These are phyloP conservation scores for Chloroceryle amazona DNA, from an alignment of 2,797 vertebrate species.

Conservation along the genomic window DNA sequence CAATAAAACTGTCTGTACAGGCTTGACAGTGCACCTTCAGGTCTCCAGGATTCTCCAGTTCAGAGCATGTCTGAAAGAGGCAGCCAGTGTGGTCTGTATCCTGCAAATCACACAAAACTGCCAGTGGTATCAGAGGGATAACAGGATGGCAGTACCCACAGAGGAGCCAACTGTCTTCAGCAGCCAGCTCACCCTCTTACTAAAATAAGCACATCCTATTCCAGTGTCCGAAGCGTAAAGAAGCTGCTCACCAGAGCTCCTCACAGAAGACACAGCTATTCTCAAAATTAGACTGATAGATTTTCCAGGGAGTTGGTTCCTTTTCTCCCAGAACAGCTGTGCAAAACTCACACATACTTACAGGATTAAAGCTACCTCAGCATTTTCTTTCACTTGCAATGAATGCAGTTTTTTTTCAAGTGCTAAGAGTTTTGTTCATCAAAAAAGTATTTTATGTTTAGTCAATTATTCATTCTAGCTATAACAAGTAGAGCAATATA, in stretches of 20 bases:
- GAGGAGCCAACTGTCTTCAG: background rate
- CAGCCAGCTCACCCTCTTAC: background rate
- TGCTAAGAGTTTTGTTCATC: slow-evolving; percentile 50
- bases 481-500: slow-evolving; percentile 41
- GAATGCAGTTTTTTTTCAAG: slow-evolving; percentile 30
- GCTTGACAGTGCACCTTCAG: background rate
- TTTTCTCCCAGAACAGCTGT: slow-evolving; percentile 42
- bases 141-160: background rate
- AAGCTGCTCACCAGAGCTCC: background rate
- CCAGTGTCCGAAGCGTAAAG: background rate
- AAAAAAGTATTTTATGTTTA: slow-evolving; percentile 67
- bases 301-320: background rate
- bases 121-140: background rate
- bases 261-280: background rate
- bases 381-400: slow-evolving; percentile 58
- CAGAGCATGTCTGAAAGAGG: background rate
- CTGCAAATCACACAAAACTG: background rate
- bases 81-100: background rate
- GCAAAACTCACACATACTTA: background rate
- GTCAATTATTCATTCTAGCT: slow-evolving; percentile 53
- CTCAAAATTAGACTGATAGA: background rate
- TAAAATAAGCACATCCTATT: background rate
- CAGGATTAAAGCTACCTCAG: slow-evolving; percentile 29
- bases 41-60: background rate
- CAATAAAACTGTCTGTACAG: background rate